Conservation (phyloP, 2,888 invertebrate genomes). For the Oegoconia quadripuncta region DNA sequence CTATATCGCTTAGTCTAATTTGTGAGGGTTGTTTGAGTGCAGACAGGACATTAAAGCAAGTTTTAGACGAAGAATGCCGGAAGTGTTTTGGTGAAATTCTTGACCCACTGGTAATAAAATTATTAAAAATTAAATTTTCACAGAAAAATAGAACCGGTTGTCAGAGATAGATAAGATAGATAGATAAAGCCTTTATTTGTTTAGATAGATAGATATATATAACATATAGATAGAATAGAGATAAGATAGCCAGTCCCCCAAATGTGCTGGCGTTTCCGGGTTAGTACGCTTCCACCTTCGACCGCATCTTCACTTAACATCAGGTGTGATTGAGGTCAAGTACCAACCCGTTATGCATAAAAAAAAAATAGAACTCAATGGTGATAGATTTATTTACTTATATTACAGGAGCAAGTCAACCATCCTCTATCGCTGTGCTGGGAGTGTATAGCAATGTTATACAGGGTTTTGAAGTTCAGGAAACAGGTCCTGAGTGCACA, state of each 20-base stretch:
- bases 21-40: slow-evolving; percentile 43
- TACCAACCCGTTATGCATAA: too few relatives aligned
- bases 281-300: background rate
- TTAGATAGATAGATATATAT: too few relatives aligned
- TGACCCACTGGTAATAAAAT: slow-evolving; percentile 31
- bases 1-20: too few relatives aligned
- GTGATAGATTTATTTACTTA: background rate
- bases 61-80: slow-evolving; percentile 28
- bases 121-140: slow-evolving; percentile 2
- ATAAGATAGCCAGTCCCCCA: too few relatives aligned
- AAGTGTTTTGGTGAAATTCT: slow-evolving; percentile 31
- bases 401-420: slow-evolving; percentile 22
- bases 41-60: slow-evolving; percentile 28
- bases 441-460: slow-evolving; percentile 42
- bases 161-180: background rate
- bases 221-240: too few relatives aligned
- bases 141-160: background rate
- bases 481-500: slow-evolving; percentile 38
- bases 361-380: background rate
- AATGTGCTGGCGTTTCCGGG: background rate
- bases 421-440: slow-evolving; percentile 35
- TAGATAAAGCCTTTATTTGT: too few relatives aligned
- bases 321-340: too few relatives aligned
- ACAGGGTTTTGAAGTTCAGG: slow-evolving; percentile 31
- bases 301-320: background rate